Conservation (phyloP, 1,140 invertebrate genomes). For the Ptiloglossa arizonensis region DNA sequence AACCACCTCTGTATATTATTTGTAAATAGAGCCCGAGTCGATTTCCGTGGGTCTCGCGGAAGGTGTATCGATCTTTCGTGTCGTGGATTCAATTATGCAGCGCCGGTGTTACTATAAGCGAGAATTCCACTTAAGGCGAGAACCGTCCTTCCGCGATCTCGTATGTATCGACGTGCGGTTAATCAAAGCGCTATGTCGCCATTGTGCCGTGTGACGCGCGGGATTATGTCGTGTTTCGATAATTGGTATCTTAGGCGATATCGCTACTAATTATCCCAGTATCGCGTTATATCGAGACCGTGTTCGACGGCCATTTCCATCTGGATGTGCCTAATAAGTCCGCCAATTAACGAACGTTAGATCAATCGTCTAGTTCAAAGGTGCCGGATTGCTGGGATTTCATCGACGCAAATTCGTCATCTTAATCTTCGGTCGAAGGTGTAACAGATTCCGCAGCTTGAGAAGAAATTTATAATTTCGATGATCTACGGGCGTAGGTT, state of each 20-base stretch:
- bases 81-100: conserved; percentile 49
- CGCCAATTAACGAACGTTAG: not conserved
- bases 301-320: not conserved
- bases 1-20: not conserved
- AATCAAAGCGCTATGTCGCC: conserved; percentile 51
- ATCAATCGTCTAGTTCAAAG: no score
- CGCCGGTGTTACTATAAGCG: conserved; percentile 39
- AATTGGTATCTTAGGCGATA: conserved; percentile 38
- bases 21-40: not conserved
- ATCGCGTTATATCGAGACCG: conserved; percentile 1
- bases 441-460: no score
- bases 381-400: no score
- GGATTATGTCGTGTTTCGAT: conserved; percentile 50
- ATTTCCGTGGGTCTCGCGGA: not conserved
- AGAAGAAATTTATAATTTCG: no score
- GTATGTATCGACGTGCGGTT: conserved; percentile 54
- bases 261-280: conserved; percentile 33
- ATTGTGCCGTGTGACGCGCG: conserved; percentile 33
- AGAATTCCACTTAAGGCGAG: conserved; percentile 51
- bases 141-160: conserved; percentile 47
- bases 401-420: no score
- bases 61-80: conserved; percentile 52
- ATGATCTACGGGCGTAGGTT: no score
- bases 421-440: no score
- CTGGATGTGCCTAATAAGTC: not conserved